Evolutionary conservation across 2,888 invertebrate genomes (phyloP).

Genomic region (Andrena minutula): DNA sequence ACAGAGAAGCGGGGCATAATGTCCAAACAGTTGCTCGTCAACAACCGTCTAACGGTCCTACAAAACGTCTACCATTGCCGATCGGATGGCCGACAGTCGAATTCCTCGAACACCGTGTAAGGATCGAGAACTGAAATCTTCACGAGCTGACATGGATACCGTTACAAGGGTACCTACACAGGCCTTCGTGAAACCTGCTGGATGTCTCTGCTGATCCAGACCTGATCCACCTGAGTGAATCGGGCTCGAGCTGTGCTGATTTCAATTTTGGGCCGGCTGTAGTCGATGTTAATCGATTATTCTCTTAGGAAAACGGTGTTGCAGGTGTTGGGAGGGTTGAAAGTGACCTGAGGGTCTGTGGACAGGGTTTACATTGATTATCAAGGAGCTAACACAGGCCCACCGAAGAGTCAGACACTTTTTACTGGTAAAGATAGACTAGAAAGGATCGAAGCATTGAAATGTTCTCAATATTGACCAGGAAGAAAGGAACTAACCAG

Average conservation of each 20-base stretch:
- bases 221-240: constrained; percentile 6
- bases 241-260: background rate
- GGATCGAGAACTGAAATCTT: constrained; percentile 68
- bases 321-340: background rate
- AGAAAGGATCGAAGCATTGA: no score
- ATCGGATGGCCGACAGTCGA: constrained; percentile 67
- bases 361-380: no score
- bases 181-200: constrained; percentile 5
- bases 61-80: constrained; percentile 68
- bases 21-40: constrained; percentile 82
- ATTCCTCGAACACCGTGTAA: constrained; percentile 70
- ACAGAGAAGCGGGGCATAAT: constrained; percentile 80
- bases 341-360: background rate
- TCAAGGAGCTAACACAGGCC: no score
- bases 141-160: constrained; percentile 42
- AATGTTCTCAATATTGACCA: no score
- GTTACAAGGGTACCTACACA: constrained; percentile 29
- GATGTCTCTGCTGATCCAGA: constrained; percentile 21
- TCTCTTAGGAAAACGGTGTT: background rate
- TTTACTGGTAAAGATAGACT: no score
- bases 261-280: background rate
- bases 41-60: constrained; percentile 76
- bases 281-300: background rate
- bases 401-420: no score
- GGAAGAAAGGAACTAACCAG: background rate